Evolutionary conservation across 1,140 invertebrate genomes (phyloP), one percentile per base, ranked within the genome.

Genomic region (Apolygus lucorum): DNA sequence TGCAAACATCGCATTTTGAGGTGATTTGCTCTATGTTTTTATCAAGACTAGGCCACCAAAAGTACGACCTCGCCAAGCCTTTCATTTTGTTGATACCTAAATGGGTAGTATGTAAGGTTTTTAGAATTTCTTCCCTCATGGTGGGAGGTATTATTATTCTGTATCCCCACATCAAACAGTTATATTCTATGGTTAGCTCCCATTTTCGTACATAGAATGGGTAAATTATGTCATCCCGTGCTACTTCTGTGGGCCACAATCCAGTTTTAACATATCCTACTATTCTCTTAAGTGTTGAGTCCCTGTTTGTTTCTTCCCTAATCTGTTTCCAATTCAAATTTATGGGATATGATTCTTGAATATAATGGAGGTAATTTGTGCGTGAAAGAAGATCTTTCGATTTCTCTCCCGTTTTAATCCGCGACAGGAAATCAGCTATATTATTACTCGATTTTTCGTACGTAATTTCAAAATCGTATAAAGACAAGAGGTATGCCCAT

Each of bases 401-500:
- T 49, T 49, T 49, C 17, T 49, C 34, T 8, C 17, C 17, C 17
- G 34, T 49, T 49, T 49, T 17, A 49, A 49, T 49, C 17, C 34
- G 34, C 8, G 34, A 49, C 8, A 49, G 34, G 34, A 11, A 49
- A 49, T 49, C 34, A 17, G 34, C 34, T 11, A 17, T 8, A 17
- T 49, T 49, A 49, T 49, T 49, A 26, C 42, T 25, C 17, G 69
- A 70, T 13, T 64, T 67, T 4, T 68, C 42, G 29, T 27, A 67
- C 26, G 67, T 54, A 52, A 70, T 69, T 63, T 70, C 54, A 59
- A 67, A 70, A 52, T 70, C 29, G 63, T 67, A 70, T 17, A 52
- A 64, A 28, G 64, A 68, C 29, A 70, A 54, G 42, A 70, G 52
- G 63, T 70, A 62, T 4, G 68, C 25, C 69, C 69, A 72, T n/a